phyloP scores from a whole-genome alignment of 2,113 vertebrate species.

The Euleptes europaea region DNA sequence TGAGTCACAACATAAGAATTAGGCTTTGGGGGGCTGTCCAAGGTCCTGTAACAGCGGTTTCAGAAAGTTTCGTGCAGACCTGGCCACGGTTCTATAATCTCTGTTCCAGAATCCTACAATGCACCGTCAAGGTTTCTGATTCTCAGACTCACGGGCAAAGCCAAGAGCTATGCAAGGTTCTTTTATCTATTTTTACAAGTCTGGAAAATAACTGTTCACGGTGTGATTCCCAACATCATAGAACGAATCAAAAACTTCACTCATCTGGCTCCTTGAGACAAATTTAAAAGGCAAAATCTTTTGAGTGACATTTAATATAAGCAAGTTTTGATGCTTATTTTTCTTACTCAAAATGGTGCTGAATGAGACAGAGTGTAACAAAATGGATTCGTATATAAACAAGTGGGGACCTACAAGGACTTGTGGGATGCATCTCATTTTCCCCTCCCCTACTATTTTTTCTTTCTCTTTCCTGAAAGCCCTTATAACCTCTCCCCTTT shows the following conservation, averaged over 20 bases:
- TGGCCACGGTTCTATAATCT: slow-evolving; percentile 52
- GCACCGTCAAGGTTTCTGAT: slow-evolving; percentile 32
- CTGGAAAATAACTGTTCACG: slow-evolving; percentile 63
- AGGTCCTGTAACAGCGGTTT: slow-evolving; percentile 21
- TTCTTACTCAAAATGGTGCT: slow-evolving; percentile 50
- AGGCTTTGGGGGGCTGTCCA: slow-evolving; percentile 1
- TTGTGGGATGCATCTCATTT: no score
- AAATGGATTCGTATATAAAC: not conserved
- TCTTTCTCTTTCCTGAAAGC: no score
- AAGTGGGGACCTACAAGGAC: not conserved
- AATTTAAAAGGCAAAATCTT: slow-evolving; percentile 63
- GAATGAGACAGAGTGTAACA: not conserved
- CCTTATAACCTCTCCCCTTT: no score
- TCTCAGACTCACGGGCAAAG: slow-evolving; percentile 45
- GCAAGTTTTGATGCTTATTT: slow-evolving; percentile 63
- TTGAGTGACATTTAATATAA: slow-evolving; percentile 61
- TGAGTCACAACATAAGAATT: not conserved
- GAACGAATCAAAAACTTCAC: slow-evolving; percentile 52
- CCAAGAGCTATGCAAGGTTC: slow-evolving; percentile 58
- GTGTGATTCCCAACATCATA: slow-evolving; percentile 48
- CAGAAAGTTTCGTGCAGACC: slow-evolving; percentile 41
- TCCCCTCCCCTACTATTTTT: no score
- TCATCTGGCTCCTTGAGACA: slow-evolving; percentile 59
- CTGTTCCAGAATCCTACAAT: slow-evolving; percentile 36
- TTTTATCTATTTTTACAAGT: slow-evolving; percentile 62